These are phyloP conservation scores for Embiotoca jacksoni DNA, from an alignment of 2,113 vertebrate genomes.

Conservation along the genomic window DNA sequence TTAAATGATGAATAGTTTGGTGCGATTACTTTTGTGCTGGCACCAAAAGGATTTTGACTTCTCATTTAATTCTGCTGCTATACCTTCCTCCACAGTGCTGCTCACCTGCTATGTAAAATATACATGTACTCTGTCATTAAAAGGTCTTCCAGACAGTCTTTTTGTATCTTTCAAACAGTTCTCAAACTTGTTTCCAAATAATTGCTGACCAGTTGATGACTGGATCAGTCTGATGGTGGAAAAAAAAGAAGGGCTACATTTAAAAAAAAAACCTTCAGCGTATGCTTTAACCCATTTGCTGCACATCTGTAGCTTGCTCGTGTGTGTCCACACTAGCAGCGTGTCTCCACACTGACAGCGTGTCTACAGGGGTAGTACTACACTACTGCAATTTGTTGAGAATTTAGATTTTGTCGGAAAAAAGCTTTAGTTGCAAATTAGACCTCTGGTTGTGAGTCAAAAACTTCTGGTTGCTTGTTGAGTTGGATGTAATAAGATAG, in stretches of 20 bases:
- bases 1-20: constrained; percentile 5
- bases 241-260: background rate
- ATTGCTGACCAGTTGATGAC: constrained; percentile 21
- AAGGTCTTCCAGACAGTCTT: background rate
- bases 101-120: constrained; percentile 21
- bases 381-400: too few species aligned
- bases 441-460: too few species aligned
- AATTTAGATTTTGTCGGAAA: too few species aligned
- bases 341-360: too few species aligned
- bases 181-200: background rate
- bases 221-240: background rate
- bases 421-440: too few species aligned
- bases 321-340: too few species aligned
- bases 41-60: constrained; percentile 7
- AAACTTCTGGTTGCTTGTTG: too few species aligned
- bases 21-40: constrained; percentile 14
- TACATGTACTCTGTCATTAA: constrained; percentile 21
- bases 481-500: too few species aligned
- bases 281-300: too few species aligned
- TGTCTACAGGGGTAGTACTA: too few species aligned
- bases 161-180: background rate
- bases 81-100: background rate
- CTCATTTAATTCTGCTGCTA: background rate
- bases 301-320: too few species aligned
- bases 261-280: too few species aligned